These are phyloP conservation scores for Leptothorax acervorum DNA, from an alignment of 2,888 invertebrate genomes.

Conservation along the genomic window DNA sequence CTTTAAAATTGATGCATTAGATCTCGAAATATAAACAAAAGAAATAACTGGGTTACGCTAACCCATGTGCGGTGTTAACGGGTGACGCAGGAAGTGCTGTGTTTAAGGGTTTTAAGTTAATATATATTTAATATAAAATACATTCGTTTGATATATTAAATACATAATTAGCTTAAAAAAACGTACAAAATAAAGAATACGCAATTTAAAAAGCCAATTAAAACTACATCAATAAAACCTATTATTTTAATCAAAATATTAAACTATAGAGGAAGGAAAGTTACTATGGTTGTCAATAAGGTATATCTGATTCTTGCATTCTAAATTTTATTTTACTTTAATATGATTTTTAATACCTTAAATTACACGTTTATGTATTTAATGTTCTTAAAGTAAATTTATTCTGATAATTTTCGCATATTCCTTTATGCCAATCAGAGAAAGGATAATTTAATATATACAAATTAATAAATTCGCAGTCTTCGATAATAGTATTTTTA, in stretches of 20 bases:
- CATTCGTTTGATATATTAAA: background rate
- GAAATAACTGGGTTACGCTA: too few relatives aligned
- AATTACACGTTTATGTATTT: conserved; percentile 21
- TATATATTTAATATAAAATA: background rate
- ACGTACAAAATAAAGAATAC: background rate
- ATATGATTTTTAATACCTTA: conserved; percentile 16
- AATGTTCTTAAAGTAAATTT: conserved; percentile 29
- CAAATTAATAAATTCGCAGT: conserved; percentile 35
- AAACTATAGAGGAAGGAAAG: background rate
- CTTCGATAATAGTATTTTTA: conserved; percentile 22
- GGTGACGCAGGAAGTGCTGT: too few relatives aligned
- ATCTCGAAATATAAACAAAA: too few relatives aligned
- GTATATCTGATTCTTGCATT: background rate
- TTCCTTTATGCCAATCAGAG: background rate
- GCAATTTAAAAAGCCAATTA: background rate
- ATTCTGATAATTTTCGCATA: conserved; percentile 10
- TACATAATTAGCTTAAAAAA: background rate
- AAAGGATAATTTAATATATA: conserved; percentile 22
- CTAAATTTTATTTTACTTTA: conserved; percentile 36
- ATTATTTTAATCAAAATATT: background rate
- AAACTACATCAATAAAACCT: background rate
- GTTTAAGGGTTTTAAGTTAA: background rate
- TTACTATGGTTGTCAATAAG: background rate
- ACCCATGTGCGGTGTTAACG: too few relatives aligned
- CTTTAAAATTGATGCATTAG: too few relatives aligned